Percentiles rank a stretch among this genome's conserved stretches.
Conservation (phyloP, 2,113 vertebrate species). For the Corythaixoides concolor region DNA sequence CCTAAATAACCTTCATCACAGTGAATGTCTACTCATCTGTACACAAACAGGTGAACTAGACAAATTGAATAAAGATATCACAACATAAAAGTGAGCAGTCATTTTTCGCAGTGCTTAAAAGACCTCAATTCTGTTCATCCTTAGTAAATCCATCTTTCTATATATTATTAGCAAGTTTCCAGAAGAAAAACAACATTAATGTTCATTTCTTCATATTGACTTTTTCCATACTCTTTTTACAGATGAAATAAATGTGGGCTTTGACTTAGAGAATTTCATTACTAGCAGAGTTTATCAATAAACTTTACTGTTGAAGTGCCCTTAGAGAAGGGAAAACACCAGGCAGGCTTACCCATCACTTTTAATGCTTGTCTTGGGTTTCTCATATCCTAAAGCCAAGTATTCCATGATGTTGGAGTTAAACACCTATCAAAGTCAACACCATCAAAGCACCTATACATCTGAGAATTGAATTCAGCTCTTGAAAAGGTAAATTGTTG, state of each 20-base stretch:
- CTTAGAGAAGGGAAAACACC: neutral
- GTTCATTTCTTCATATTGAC: neutral
- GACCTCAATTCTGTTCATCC: neutral
- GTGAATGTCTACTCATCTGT: neutral
- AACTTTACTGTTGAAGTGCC: neutral
- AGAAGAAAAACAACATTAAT: neutral
- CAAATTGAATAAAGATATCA: neutral
- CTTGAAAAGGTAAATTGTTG: neutral
- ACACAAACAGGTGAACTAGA: neutral
- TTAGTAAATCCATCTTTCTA: neutral
- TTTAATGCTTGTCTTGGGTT: neutral
- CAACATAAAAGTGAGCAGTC: neutral
- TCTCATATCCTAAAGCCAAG: neutral
- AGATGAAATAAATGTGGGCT: neutral
- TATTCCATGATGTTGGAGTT: neutral
- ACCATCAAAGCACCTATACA: neutral
- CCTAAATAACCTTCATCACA: neutral
- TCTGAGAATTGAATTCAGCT: neutral
- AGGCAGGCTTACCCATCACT: neutral
- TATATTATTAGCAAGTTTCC: neutral
- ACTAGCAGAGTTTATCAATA: neutral
- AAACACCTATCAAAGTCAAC: neutral
- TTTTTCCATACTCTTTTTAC: neutral
- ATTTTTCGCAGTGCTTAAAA: neutral
- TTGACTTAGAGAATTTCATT: neutral